Evolutionary conservation across 2,113 vertebrate species (phyloP).

Genomic region (Macquaria ambigua): DNA sequence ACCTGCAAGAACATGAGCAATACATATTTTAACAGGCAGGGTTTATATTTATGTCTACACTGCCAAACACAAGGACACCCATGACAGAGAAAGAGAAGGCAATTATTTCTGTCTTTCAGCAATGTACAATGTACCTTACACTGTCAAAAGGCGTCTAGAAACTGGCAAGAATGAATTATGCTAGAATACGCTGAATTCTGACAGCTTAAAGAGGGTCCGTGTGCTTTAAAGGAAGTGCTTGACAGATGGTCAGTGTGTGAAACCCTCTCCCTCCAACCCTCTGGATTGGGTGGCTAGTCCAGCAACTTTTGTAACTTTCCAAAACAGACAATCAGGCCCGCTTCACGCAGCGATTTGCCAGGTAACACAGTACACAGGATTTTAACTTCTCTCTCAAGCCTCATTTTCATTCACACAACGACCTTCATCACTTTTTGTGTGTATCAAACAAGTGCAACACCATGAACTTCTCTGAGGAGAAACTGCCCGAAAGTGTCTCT

Average conservation of each 20-base stretch:
- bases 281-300: neutral
- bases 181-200: neutral
- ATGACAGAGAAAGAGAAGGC: neutral
- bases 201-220: neutral
- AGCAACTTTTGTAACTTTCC: slow-evolving; percentile 1
- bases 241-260: neutral
- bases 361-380: no score
- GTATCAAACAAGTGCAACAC: neutral
- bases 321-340: neutral
- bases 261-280: neutral
- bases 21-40: slow-evolving; percentile 1
- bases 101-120: neutral
- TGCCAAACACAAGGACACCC: slow-evolving; percentile 3
- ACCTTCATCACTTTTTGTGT: neutral
- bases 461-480: neutral
- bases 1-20: slow-evolving; percentile 83
- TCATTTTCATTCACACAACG: neutral
- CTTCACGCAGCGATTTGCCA: neutral
- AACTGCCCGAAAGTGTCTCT: neutral
- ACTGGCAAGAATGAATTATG: neutral
- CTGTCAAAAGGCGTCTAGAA: neutral
- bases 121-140: neutral
- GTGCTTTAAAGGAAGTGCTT: neutral
- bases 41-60: slow-evolving; percentile 9
- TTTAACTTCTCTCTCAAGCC: neutral